Evolutionary conservation across 2,888 invertebrate genomes (phyloP), one percentile per base, ranked within the genome.

Genomic region (Platycnemis pennipes): DNA sequence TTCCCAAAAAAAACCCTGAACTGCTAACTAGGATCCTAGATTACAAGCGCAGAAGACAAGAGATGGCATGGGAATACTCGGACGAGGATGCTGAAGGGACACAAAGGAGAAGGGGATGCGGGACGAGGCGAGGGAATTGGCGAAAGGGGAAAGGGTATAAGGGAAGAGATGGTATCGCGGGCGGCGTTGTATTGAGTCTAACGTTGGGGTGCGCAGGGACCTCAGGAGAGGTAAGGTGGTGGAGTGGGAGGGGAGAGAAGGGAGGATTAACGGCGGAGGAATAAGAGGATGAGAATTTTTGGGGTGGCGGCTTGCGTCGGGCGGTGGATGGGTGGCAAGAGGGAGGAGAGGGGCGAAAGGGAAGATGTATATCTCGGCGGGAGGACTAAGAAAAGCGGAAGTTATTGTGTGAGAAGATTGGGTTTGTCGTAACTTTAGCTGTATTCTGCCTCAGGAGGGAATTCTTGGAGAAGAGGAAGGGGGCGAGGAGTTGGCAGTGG

Each of bases 371-470:
- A 91, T 91, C 91, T 91, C 91, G 56, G 42, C 26, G 91, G 91
- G 63, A 63, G 91, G 63, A 91, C 63, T 91, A 91, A 91, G 91
- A 91, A 91, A 91, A 91, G 91, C 91, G 63, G 91, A 63, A 91
- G 91, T 91, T 91, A 91, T 91, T 91, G 91, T 91, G 91, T 63
- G 91, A 91, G 91, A 69, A 91, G 91, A 91, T 91, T 91, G 91
- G 91, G 91, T 91, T 91, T 91, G 91, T 91, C 91, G 91, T 91
- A 63, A 91, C 91, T 91, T 63, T 63, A 69, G 91, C 91, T 63
- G 91, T 91, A 91, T 91, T 91, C 89, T 63, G 13, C 77, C 89
- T 89, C 89, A 37, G 91, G 44, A 91, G 91, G 63, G 63, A 91
- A 91, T 91, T 91, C 91, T 63, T 44, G 44, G 91, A 77, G 63